Evolutionary conservation across 2,888 invertebrate species (phyloP).

Genomic region (Microchrysa polita): DNA sequence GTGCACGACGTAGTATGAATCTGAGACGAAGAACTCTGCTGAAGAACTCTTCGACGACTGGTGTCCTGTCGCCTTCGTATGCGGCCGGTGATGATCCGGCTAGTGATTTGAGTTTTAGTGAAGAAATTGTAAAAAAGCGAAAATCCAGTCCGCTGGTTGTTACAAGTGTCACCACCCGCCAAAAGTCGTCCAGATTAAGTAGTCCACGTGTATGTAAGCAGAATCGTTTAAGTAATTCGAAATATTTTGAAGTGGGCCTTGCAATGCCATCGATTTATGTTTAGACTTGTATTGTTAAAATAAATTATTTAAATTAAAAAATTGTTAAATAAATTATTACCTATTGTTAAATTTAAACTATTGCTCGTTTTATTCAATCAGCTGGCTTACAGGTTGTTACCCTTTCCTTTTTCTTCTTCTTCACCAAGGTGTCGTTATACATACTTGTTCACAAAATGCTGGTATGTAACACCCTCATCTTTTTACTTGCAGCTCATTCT

Average conservation of each 20-base stretch:
- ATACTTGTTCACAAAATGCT: no score
- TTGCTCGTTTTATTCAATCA: background rate
- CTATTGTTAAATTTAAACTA: background rate
- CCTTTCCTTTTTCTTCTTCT: no score
- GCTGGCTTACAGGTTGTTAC: no score
- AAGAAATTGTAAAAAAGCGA: slow-evolving; percentile 30
- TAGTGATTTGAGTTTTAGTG: slow-evolving; percentile 60
- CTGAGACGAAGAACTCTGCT: slow-evolving; percentile 58
- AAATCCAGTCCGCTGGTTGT: background rate
- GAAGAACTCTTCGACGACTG: slow-evolving; percentile 54
- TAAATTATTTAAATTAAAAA: slow-evolving; percentile 17
- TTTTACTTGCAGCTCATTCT: no score
- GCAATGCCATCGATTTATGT: slow-evolving; percentile 62
- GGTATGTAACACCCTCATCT: no score
- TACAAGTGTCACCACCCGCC: background rate
- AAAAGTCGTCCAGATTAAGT: background rate
- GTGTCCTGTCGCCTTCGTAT: slow-evolving; percentile 60
- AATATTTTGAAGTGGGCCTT: slow-evolving; percentile 61
- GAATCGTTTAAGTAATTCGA: slow-evolving; percentile 24
- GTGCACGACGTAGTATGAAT: slow-evolving; percentile 58
- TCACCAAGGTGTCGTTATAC: no score
- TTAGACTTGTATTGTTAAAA: slow-evolving; percentile 45
- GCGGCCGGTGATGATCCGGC: slow-evolving; percentile 63
- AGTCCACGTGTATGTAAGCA: slow-evolving; percentile 53
- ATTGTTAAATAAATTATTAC: slow-evolving; percentile 38